Conservation (phyloP, 2,888 invertebrate genomes). For the Mesorhabditis spiculigera region DNA sequence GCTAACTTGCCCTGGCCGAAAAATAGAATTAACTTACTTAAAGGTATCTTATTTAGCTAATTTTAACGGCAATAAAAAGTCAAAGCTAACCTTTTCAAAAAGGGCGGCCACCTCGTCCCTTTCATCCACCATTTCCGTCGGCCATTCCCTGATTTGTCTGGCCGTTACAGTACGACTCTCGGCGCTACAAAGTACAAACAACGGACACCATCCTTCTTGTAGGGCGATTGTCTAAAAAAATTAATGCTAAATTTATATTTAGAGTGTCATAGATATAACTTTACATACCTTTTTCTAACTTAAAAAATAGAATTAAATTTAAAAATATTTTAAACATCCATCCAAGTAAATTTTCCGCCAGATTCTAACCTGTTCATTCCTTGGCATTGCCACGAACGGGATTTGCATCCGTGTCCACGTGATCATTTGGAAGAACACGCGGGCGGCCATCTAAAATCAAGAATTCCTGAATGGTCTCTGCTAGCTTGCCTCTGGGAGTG, state of each 20-base stretch:
- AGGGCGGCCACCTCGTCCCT: conserved; percentile 6
- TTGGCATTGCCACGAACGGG: conserved; percentile 22
- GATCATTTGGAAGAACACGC: conserved; percentile 32
- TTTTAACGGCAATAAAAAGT: too few species aligned
- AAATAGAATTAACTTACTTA: too few species aligned
- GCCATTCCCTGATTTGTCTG: conserved; percentile 3
- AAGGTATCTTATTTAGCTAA: not conserved
- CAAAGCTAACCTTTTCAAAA: not conserved
- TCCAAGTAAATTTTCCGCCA: too few species aligned
- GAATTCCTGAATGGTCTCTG: not conserved
- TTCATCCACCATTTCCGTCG: conserved; percentile 7
- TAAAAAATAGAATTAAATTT: too few species aligned
- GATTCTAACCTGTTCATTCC: conserved; percentile 13
- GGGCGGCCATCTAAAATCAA: conserved; percentile 21
- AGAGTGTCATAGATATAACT: too few species aligned
- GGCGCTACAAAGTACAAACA: conserved; percentile 20
- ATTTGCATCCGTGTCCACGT: conserved; percentile 19
- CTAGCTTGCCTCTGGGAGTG: not conserved
- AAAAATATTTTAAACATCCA: too few species aligned
- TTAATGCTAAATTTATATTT: too few species aligned
- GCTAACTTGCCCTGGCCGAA: too few species aligned
- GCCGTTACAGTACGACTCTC: conserved; percentile 24
- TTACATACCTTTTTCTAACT: too few species aligned
- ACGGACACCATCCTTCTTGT: conserved; percentile 27
- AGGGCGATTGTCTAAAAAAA: conserved; percentile 22